Evolutionary conservation across 2,797 vertebrate species (phyloP), one percentile per base, ranked within the genome.

Genomic region (Manis javanica): DNA sequence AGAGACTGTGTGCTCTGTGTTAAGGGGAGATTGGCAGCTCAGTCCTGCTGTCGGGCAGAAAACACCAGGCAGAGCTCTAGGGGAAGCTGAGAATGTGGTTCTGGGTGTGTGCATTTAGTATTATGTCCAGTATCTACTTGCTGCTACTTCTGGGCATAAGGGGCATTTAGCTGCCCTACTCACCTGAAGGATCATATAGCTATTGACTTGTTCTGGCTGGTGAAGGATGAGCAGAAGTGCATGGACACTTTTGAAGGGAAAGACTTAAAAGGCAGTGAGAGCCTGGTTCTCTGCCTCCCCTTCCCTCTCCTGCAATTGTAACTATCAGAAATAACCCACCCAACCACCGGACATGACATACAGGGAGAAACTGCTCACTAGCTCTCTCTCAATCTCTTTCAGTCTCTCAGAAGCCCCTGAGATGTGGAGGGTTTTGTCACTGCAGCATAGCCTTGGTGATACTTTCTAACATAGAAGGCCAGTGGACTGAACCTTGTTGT

Each of bases 91-190:
- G 13, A 26, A 6, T 4, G 29, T 61, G 53, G 15, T 72, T 34
- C 31, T n/a, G 39, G 37, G 49, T 59, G 29, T 18, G 31, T 23
- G 51, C 34, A 0, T 34, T 68, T 12, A 34, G 8, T 21, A 4
- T 23, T 29, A 31, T 37, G 4, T 42, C 34, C 13, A 74, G 2
- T 2, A 7, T 51, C 55, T 19, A 26, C 13, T 26, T 75, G 37
- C 2, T 1, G 12, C 39, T 59, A 12, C 12, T 78, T 71, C 51
- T 10, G 12, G 39, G 39, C 2, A 1, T 0, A 0, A 37, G 13
- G 3, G 31, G 4, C 23, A 39, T 66, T 55, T 90, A 3, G 31
- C 12, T 49, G 74, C 64, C 15, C 18, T 19, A 3, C 12, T 24
- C 12, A 34, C n/a, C 53, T 26, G 7, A 37, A 26, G 31, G 63